Conservation (phyloP, 2,797 vertebrate species). For the Parotocinclus haroldoi region DNA sequence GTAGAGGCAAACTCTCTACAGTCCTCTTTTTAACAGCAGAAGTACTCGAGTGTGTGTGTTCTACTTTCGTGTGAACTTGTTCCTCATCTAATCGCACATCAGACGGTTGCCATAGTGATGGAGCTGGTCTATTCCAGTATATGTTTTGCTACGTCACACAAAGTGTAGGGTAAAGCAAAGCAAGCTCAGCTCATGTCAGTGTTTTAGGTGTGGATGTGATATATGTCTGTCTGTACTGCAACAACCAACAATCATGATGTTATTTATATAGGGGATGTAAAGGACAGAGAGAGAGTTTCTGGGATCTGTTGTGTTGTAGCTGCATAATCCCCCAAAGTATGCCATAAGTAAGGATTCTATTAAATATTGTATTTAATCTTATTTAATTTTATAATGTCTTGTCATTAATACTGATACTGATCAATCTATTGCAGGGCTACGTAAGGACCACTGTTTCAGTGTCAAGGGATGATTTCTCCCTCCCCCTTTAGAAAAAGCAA, state of each 20-base stretch:
- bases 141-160: constrained; percentile 40
- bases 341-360: too few species aligned
- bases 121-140: constrained; percentile 38
- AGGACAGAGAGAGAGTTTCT: neutral
- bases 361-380: too few species aligned
- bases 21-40: too few species aligned
- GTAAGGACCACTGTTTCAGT: too few species aligned
- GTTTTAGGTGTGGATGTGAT: constrained; percentile 43
- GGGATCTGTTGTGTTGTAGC: too few species aligned
- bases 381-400: too few species aligned
- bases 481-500: too few species aligned
- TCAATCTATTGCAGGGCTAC: too few species aligned
- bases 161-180: constrained; percentile 34
- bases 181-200: constrained; percentile 28
- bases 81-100: constrained; percentile 40
- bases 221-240: constrained; percentile 28
- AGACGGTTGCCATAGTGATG: constrained; percentile 42
- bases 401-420: too few species aligned
- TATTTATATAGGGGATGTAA: neutral
- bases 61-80: constrained; percentile 34
- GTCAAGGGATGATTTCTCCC: too few species aligned
- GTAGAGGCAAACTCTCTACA: neutral
- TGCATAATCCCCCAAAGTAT: too few species aligned
- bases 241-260: constrained; percentile 7
- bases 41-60: constrained; percentile 19